These are phyloP conservation scores for Dasysyrphus tricinctus DNA, from an alignment of 2,888 invertebrate species.

Conservation along the genomic window DNA sequence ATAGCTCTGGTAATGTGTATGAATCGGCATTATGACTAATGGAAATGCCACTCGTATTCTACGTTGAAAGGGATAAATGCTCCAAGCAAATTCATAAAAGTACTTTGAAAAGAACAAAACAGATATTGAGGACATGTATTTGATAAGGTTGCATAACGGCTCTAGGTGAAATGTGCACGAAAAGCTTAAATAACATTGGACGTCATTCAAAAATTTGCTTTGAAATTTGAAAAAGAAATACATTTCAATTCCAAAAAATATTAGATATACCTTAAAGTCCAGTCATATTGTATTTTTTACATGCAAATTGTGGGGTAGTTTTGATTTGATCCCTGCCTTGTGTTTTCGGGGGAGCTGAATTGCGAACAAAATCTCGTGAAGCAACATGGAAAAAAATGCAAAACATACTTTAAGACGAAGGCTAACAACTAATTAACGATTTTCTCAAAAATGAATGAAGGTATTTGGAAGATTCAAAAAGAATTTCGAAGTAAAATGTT, in stretches of 20 bases:
- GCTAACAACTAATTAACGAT: too few species aligned
- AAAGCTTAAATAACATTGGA: not conserved
- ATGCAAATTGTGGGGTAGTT: too few species aligned
- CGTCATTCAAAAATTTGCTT: not conserved
- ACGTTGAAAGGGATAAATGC: conserved; percentile 3
- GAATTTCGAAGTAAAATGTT: too few species aligned
- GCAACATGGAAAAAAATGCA: too few species aligned
- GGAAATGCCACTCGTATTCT: conserved; percentile 9
- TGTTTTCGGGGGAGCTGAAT: too few species aligned
- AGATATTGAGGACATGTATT: not conserved
- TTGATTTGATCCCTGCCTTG: too few species aligned
- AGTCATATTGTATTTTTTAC: too few species aligned
- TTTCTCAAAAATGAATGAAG: too few species aligned
- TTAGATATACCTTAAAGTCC: too few species aligned
- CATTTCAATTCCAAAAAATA: not conserved
- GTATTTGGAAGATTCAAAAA: too few species aligned
- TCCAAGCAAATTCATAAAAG: not conserved
- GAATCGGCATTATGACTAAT: conserved; percentile 22
- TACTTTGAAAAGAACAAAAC: not conserved
- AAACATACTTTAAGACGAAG: too few species aligned
- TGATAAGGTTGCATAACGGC: not conserved
- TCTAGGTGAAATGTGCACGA: not conserved
- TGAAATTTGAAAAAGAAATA: not conserved
- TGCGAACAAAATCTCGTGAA: too few species aligned
- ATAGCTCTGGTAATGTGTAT: not conserved